Base-by-base conservation (phyloP, 2,888 invertebrate species). In the Nudaria mundana region DNA sequence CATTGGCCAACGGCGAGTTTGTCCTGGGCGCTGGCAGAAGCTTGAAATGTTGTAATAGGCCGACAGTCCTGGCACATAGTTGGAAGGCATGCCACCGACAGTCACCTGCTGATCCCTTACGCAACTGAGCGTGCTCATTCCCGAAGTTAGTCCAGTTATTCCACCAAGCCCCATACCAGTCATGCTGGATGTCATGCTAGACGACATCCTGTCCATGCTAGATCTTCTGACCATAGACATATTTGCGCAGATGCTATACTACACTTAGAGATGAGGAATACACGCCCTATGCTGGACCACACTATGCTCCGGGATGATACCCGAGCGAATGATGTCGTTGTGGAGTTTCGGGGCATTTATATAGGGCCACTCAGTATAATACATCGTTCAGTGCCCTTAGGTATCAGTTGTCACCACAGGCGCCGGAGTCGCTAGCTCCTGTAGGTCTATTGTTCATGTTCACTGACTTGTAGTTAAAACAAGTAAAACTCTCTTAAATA, bases 91-190 rank as follows among this genome's bases (percentile, higher is more conserved):
- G 33, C 89, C 89, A 10, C 88, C 89, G 36, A 89, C 79, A 2
- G 86, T 88, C 68, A 88, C 77, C 62, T 78, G 88, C 65, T 87
- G 89, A 2, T 90, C 89, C 40, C 82, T 75, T 68, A 77, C 80
- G 63, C 89, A 88, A 57, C 75, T 88, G 43, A 89, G 66, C 12
- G 83, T 77, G 46, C 82, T 83, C 71, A 89, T 84, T 39, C 83
- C 87, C 25, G 86, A 71, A 18, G 87, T 83, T 14, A 89, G 59
- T 40, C 85, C 87, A 44, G 87, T 81, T 43, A 89, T 79, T 35
- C 87, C 88, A 20, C 87, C 88, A 54, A 89, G 75, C 26, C 89
- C 87, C 87, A 89, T 89, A 36, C 88, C 84, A 59, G 89, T 89
- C 77, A 89, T 85, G 61, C 88, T 89, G 40, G 89, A 89, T 35